These are phyloP conservation scores for Argopecten irradians DNA, from an alignment of 1,140 invertebrate species.

Conservation along the genomic window DNA sequence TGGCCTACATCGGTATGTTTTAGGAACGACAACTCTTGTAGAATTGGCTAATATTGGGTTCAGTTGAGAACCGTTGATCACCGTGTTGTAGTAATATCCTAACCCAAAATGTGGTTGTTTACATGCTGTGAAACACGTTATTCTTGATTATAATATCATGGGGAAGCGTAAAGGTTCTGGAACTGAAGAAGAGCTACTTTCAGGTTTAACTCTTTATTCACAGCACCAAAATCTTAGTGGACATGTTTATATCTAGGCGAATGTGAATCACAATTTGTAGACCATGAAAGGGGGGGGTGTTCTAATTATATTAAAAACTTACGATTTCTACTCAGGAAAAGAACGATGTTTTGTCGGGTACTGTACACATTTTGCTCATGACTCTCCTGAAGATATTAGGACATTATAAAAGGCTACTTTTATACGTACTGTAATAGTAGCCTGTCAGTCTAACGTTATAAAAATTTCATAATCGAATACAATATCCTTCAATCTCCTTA, in stretches of 20 bases:
- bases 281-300: background rate
- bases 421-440: no score
- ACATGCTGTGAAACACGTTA: background rate
- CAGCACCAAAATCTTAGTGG: background rate
- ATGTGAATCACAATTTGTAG: background rate
- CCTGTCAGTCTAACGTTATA: no score
- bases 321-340: no score
- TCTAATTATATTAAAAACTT: no score
- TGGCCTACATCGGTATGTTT: no score
- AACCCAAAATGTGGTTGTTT: background rate
- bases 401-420: no score
- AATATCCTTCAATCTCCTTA: no score
- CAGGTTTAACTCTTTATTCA: constrained; percentile 26
- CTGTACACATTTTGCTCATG: no score
- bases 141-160: constrained; percentile 31
- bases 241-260: background rate
- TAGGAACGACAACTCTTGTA: no score
- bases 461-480: no score
- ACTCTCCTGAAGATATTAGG: no score
- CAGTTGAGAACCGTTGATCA: background rate
- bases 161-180: constrained; percentile 53
- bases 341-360: no score
- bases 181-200: constrained; percentile 44
- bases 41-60: background rate
- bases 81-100: background rate